phyloP scores from a whole-genome alignment of 2,797 vertebrate genomes.

The Pantherophis alleghaniensis region DNA sequence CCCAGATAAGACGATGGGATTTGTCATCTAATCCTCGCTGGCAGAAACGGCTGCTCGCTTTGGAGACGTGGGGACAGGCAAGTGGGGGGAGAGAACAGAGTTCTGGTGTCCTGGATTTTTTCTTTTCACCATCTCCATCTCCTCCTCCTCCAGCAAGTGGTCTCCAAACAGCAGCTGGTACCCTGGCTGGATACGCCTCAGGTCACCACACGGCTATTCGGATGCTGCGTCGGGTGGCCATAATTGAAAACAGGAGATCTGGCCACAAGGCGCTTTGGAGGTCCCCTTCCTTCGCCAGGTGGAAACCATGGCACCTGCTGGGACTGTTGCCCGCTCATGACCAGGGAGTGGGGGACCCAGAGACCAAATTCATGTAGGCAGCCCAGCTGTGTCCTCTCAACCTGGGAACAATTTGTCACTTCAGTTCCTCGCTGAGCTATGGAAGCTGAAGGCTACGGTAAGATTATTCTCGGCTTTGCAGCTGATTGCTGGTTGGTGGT shows the following conservation, averaged over 20 bases:
- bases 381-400: constrained; percentile 58
- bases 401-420: constrained; percentile 47
- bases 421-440: constrained; percentile 60
- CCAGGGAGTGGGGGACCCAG: constrained; percentile 73
- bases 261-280: constrained; percentile 48
- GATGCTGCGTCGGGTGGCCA: not conserved
- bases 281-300: constrained; percentile 54
- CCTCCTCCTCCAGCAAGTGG: not conserved
- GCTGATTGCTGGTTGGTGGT: constrained; percentile 8
- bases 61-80: not conserved
- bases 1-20: not conserved
- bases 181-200: constrained; percentile 19
- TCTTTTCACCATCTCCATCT: not conserved
- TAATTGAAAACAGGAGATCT: constrained; percentile 54
- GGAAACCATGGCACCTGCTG: constrained; percentile 67
- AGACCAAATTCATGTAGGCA: constrained; percentile 77
- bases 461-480: constrained; percentile 46
- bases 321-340: constrained; percentile 67
- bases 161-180: not conserved
- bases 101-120: constrained; percentile 8
- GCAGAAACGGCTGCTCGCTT: not conserved
- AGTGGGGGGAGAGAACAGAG: not conserved
- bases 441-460: constrained; percentile 55
- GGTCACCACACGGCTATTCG: constrained; percentile 5
- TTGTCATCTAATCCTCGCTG: constrained; percentile 4